Evolutionary conservation across 2,113 vertebrate species (phyloP).

Genomic region (Dicrurus megarhynchus): DNA sequence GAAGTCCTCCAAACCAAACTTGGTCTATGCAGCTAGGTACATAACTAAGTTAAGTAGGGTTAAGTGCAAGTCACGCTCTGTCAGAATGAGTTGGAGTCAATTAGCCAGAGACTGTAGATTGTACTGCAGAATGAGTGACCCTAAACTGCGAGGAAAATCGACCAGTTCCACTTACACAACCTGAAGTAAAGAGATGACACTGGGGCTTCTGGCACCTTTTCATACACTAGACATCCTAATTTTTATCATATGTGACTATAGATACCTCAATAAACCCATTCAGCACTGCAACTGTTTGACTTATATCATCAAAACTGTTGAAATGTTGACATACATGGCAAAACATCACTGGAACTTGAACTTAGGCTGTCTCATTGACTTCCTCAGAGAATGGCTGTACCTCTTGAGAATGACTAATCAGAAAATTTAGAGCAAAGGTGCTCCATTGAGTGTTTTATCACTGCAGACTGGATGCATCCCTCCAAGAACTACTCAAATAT

Average conservation of each 20-base stretch:
- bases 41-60: neutral
- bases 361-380: neutral
- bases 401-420: neutral
- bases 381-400: neutral
- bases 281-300: neutral
- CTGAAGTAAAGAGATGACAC: neutral
- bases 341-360: neutral
- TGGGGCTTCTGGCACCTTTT: neutral
- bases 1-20: neutral
- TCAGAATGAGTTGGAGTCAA: neutral
- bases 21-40: neutral
- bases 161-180: neutral
- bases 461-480: neutral
- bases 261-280: neutral
- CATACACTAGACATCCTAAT: neutral
- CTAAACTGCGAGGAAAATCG: neutral
- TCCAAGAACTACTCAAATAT: neutral
- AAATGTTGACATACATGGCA: neutral
- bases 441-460: neutral
- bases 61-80: neutral
- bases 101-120: neutral
- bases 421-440: neutral
- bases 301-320: neutral
- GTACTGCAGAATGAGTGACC: neutral
- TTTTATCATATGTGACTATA: neutral